These are phyloP conservation scores for Noctua pronuba DNA, from an alignment of 2,888 invertebrate species.

Conservation along the genomic window DNA sequence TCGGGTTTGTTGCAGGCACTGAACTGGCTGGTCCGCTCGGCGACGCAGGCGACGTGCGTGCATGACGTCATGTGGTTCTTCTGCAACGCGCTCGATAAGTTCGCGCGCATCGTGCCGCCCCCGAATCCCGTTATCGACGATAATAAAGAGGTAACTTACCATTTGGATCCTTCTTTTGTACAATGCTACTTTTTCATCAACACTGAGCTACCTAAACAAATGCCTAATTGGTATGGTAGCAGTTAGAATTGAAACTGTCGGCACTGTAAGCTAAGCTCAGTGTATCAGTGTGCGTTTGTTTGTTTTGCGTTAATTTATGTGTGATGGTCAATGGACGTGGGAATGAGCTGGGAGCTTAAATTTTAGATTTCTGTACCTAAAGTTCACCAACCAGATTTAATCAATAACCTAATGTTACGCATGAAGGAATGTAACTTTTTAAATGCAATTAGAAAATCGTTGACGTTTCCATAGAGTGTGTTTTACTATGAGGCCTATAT, in stretches of 20 bases:
- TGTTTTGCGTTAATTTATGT: not conserved
- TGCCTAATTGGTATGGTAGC: not conserved
- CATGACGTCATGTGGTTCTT: constrained; percentile 99
- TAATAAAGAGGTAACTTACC: constrained; percentile 78
- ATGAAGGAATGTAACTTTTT: not conserved
- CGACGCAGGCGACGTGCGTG: constrained; percentile 97
- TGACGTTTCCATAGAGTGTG: not conserved
- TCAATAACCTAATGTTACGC: not conserved
- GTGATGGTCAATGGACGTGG: too few relatives aligned
- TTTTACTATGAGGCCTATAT: not conserved
- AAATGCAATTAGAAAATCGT: not conserved
- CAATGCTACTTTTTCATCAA: not conserved
- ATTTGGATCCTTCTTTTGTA: not conserved
- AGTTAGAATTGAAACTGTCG: not conserved
- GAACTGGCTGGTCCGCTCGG: constrained; percentile 98
- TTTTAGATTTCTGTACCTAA: not conserved
- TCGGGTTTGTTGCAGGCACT: constrained; percentile 92
- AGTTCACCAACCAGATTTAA: not conserved
- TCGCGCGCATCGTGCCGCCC: constrained; percentile 79
- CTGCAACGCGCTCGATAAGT: constrained; percentile 94
- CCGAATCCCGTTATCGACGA: constrained; percentile 74
- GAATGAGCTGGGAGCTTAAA: not conserved
- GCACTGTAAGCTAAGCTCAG: not conserved
- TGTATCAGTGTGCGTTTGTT: not conserved
- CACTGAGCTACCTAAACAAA: not conserved